These are phyloP conservation scores for Heliornis fulica DNA, from an alignment of 2,113 vertebrate species.

Conservation along the genomic window DNA sequence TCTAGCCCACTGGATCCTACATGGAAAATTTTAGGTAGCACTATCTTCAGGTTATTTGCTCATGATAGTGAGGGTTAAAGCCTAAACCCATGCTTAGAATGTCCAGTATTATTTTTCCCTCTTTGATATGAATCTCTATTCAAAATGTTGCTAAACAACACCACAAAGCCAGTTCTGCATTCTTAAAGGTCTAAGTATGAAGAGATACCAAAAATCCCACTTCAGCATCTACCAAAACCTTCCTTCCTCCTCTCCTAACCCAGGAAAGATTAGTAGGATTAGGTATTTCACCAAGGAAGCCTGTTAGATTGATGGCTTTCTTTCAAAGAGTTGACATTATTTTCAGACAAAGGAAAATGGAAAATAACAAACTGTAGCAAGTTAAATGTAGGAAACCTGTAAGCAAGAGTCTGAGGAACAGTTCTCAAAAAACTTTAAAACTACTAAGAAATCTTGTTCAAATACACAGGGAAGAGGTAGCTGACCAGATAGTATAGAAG, in stretches of 20 bases:
- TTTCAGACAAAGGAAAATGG: neutral
- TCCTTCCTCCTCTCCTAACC: neutral
- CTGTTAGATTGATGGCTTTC: neutral
- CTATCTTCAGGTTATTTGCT: neutral
- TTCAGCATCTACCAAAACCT: neutral
- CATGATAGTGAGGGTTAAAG: neutral
- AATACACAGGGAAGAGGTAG: neutral
- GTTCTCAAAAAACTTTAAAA: neutral
- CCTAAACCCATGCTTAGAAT: neutral
- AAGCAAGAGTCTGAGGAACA: neutral
- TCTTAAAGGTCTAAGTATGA: neutral
- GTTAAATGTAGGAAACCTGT: neutral
- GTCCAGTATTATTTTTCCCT: neutral
- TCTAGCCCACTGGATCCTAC: neutral
- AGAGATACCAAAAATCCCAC: neutral
- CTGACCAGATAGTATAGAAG: neutral
- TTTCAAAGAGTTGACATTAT: neutral
- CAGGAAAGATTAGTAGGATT: neutral
- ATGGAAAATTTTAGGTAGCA: neutral
- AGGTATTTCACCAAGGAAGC: neutral
- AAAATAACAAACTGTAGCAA: neutral
- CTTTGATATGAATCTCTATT: neutral
- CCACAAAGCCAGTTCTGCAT: neutral
- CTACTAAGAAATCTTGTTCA: neutral
- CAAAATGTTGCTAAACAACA: neutral